Evolutionary conservation across 2,888 invertebrate species (phyloP).

Genomic region (Ochlodes sylvanus): DNA sequence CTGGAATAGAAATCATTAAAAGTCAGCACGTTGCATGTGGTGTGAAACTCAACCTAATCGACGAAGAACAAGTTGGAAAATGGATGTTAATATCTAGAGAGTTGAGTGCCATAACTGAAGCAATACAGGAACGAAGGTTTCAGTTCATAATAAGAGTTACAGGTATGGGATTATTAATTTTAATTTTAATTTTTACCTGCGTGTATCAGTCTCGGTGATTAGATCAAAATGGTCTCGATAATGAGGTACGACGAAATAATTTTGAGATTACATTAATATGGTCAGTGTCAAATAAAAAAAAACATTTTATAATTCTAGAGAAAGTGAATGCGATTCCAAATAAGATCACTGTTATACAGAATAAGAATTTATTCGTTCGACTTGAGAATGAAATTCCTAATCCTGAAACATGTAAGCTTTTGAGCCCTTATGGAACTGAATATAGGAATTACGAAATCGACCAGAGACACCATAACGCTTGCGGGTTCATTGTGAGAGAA

Average conservation of each 20-base stretch:
- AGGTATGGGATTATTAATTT: constrained; percentile 56
- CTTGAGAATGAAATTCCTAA: constrained; percentile 52
- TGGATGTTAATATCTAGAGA: constrained; percentile 67
- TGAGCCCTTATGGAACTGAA: constrained; percentile 50
- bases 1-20: constrained; percentile 53
- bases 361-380: constrained; percentile 61
- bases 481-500: constrained; percentile 59
- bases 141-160: constrained; percentile 63
- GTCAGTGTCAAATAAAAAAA: not conserved
- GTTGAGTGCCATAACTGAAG: constrained; percentile 37
- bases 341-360: constrained; percentile 54
- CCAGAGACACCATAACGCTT: constrained; percentile 48
- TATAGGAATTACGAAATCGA: constrained; percentile 48
- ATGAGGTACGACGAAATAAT: constrained; percentile 41
- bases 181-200: constrained; percentile 48
- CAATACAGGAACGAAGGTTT: constrained; percentile 60
- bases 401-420: constrained; percentile 60
- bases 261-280: constrained; percentile 10
- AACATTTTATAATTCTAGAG: constrained; percentile 55
- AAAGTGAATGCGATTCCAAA: constrained; percentile 53
- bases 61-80: constrained; percentile 57
- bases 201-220: constrained; percentile 68
- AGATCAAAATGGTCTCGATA: constrained; percentile 51
- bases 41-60: constrained; percentile 51
- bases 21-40: constrained; percentile 56